Percentiles rank a stretch among this genome's conserved stretches.
phyloP scores from a whole-genome alignment of 2,797 vertebrate genomes.

The Chromobotia macracanthus region DNA sequence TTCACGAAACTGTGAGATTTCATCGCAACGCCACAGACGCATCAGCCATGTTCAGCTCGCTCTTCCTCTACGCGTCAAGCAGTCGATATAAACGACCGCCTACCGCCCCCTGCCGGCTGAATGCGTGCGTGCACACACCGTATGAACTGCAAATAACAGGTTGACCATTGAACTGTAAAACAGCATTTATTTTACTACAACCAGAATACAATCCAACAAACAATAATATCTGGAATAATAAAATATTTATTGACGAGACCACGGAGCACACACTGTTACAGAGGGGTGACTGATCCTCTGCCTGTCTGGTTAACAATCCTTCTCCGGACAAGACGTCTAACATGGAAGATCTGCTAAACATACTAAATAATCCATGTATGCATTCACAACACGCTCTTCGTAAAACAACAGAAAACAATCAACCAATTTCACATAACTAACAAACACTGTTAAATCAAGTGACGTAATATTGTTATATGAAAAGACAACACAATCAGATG shows the following conservation, averaged over 20 bases:
- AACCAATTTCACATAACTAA: neutral
- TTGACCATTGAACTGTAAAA: neutral
- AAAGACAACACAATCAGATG: neutral
- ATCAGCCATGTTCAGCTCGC: neutral
- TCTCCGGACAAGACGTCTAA: neutral
- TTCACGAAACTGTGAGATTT: neutral
- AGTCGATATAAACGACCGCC: neutral
- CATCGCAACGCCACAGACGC: accelerated
- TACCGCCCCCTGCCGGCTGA: conserved; percentile 9
- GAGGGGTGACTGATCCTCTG: no score
- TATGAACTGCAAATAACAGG: neutral
- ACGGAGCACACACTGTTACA: no score
- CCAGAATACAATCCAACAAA: neutral
- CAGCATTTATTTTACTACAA: conserved; percentile 2
- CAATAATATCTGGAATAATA: neutral
- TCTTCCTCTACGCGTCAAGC: neutral
- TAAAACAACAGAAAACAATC: conserved; percentile 1
- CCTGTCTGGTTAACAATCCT: neutral
- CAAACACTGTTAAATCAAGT: neutral
- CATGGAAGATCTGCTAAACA: neutral
- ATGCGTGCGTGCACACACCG: neutral
- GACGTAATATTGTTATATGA: neutral
- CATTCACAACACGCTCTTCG: neutral
- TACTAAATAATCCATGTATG: neutral
- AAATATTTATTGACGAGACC: neutral